A percentile compares a stretch with the other conserved stretches of the same genome.
phyloP scores from a whole-genome alignment of 2,113 vertebrate species.

The Malaclemys terrapin region DNA sequence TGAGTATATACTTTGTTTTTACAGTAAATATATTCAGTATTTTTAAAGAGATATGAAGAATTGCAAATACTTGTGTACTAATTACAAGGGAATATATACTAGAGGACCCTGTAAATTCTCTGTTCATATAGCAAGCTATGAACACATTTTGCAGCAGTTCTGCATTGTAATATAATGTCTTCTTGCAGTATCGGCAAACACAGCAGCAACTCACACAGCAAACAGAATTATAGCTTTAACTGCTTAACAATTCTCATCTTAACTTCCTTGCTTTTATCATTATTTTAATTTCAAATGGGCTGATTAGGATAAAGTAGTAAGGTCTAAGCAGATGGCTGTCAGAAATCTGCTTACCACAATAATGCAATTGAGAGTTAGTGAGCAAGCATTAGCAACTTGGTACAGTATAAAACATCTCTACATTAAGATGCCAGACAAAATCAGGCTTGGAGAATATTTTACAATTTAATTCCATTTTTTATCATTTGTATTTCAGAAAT shows the following conservation, averaged over 20 bases:
- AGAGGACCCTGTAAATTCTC: background rate
- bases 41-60: background rate
- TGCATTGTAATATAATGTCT: background rate
- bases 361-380: constrained; percentile 44
- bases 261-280: constrained; percentile 63
- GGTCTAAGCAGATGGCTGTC: constrained; percentile 70
- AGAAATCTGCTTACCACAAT: constrained; percentile 73
- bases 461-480: constrained; percentile 49
- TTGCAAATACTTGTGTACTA: background rate
- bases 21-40: background rate
- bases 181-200: background rate
- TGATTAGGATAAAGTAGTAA: constrained; percentile 57
- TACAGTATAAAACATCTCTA: constrained; percentile 36
- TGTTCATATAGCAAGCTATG: background rate
- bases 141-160: background rate
- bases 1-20: background rate
- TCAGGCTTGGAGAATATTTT: constrained; percentile 44
- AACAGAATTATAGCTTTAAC: constrained; percentile 26
- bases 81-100: background rate
- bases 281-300: constrained; percentile 72
- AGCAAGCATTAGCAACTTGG: constrained; percentile 37
- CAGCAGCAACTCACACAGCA: background rate
- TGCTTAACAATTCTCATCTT: constrained; percentile 13
- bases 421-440: constrained; percentile 58
- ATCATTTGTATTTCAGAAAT: constrained; percentile 53